Evolutionary conservation across 64 coral and sea anemone genomes (phyloP), one percentile per base, ranked within the genome.

Genomic region (Actinia equina): DNA sequence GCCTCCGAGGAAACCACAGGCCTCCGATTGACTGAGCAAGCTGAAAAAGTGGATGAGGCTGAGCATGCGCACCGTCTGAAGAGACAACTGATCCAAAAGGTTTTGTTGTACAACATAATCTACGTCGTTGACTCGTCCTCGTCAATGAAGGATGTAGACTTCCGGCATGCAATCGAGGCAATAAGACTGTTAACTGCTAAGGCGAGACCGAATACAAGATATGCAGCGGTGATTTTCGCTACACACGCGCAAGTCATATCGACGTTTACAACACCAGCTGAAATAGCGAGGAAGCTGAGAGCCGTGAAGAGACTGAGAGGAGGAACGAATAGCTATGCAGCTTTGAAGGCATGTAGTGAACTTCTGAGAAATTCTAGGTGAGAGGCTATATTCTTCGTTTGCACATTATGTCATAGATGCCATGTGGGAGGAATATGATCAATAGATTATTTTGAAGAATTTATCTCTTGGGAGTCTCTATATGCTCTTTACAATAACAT

Each of bases 101-200:
- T 23, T 20, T 65, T n/a, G 19, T 1, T n/a, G 5, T 84, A 84
- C 52, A 84, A 84, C 82, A 51, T 84, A 15, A 30, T 84, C 56
- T 84, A 84, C 56, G 82, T 59, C 82, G 25, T 84, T 16, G 82
- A 84, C 52, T 84, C 82, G 8, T 84, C 82, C 6, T 25, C 78
- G 17, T 84, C 82, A 5, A 46, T 84, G 14, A 84, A 7, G 6
- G 58, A 84, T 2, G 82, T 84, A 56, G 82, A 84, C 82, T 58
- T 84, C 22, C 20, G 46, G 49, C 14, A 26, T 30, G 82, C 49
- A 45, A 18, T 84, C 82, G 22, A 84, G 26, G 82, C 82, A 7
- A 84, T 84, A 3, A 5, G 58, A 58, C 13, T 84, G 5, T 30
- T 84, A 18, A 84, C 82, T 43, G 17, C 17, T 10, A 84, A 84